Evolutionary conservation across 1,140 invertebrate genomes (phyloP).

Genomic region (Cyphomyrmex costatus): DNA sequence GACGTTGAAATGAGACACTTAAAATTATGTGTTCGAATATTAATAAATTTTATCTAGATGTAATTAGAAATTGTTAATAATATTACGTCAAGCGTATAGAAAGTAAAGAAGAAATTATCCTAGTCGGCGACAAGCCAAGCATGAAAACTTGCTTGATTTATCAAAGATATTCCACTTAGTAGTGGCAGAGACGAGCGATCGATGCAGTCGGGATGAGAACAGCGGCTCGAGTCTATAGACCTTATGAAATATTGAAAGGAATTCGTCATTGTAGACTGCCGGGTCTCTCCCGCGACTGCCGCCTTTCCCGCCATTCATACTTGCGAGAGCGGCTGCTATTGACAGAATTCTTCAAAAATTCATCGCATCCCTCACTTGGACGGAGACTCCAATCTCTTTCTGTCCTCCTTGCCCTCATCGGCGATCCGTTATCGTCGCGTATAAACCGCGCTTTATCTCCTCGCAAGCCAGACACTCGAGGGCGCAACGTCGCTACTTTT

Average conservation of each 20-base stretch:
- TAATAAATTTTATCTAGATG: neutral
- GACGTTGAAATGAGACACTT: neutral
- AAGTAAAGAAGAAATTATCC: neutral
- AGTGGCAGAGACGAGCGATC: slow-evolving; percentile 52
- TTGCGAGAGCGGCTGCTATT: slow-evolving; percentile 67
- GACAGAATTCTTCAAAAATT: slow-evolving; percentile 76
- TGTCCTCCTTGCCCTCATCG: slow-evolving; percentile 1
- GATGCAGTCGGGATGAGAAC: slow-evolving; percentile 60
- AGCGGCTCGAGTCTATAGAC: slow-evolving; percentile 69
- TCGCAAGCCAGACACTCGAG: slow-evolving; percentile 51
- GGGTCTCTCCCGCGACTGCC: slow-evolving; percentile 57
- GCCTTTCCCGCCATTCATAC: slow-evolving; percentile 70
- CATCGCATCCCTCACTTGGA: slow-evolving; percentile 60
- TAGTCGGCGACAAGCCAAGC: neutral
- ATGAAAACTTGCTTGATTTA: slow-evolving; percentile 33
- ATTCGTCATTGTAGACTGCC: slow-evolving; percentile 82
- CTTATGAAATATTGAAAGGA: slow-evolving; percentile 81
- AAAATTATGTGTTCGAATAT: neutral
- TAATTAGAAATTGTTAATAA: slow-evolving; percentile 4
- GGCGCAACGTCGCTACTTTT: slow-evolving; percentile 49
- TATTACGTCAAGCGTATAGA: neutral
- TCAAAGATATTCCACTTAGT: slow-evolving; percentile 52
- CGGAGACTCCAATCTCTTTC: slow-evolving; percentile 7
- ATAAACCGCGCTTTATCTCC: slow-evolving; percentile 66
- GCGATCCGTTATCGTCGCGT: slow-evolving; percentile 60